These are phyloP conservation scores for Tupiocoris notatus DNA, from an alignment of 2,888 invertebrate genomes.

Conservation along the genomic window DNA sequence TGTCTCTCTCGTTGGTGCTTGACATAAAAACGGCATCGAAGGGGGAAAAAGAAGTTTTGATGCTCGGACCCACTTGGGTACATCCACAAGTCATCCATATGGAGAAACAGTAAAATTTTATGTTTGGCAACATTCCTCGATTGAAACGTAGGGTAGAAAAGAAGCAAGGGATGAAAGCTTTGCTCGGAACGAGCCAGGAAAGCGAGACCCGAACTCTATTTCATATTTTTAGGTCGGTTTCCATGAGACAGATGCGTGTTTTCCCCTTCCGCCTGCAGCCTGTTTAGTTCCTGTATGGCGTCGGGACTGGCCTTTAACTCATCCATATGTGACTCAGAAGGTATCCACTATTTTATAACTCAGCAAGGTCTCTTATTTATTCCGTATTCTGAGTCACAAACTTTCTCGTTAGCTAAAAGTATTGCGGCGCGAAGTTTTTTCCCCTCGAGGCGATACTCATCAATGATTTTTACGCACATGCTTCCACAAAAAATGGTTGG, in stretches of 20 bases:
- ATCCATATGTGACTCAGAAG: constrained; percentile 6
- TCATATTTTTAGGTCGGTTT: constrained; percentile 32
- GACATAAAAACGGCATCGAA: constrained; percentile 29
- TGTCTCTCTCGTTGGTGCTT: constrained; percentile 23
- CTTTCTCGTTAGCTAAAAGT: not conserved
- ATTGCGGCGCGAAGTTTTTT: too few species aligned
- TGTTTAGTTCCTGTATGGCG: not conserved
- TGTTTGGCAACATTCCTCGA: constrained; percentile 45
- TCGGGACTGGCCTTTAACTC: not conserved
- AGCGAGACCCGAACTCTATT: constrained; percentile 12
- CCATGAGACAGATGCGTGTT: constrained; percentile 32
- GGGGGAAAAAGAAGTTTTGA: constrained; percentile 26
- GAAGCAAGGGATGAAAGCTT: not conserved
- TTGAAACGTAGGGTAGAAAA: constrained; percentile 20
- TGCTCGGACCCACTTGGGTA: constrained; percentile 42
- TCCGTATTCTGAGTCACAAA: not conserved
- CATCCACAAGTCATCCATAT: constrained; percentile 49
- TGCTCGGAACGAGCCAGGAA: not conserved
- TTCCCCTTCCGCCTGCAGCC: not conserved
- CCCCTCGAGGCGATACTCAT: too few species aligned
- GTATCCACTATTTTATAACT: constrained; percentile 24
- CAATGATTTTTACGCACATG: too few species aligned
- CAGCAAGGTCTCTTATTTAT: constrained; percentile 13
- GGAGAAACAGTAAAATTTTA: constrained; percentile 49
- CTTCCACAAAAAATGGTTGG: too few species aligned